Conservation (phyloP, 2,888 invertebrate genomes). For the Drosophila meridiana region DNA sequence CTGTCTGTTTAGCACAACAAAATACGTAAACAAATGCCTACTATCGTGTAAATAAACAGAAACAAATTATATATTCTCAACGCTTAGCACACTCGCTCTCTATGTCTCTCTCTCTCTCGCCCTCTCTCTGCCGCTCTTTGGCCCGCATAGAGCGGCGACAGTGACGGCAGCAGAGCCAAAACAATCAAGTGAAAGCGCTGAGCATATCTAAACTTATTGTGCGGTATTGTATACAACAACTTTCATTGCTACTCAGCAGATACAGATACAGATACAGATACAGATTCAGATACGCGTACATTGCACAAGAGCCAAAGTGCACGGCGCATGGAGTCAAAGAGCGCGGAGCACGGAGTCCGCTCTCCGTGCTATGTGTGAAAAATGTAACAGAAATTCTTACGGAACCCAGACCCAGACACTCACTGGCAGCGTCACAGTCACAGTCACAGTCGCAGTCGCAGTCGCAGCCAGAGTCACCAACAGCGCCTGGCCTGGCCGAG, state of each 20-base stretch:
- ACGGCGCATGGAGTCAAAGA: slow-evolving; percentile 66
- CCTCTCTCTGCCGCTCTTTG: slow-evolving; percentile 46
- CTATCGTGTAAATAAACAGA: slow-evolving; percentile 68
- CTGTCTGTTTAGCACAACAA: slow-evolving; percentile 65
- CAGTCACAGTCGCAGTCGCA: slow-evolving; percentile 30
- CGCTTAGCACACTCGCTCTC: slow-evolving; percentile 23
- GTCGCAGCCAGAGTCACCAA: slow-evolving; percentile 48
- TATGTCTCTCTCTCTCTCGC: not conserved
- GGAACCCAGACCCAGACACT: slow-evolving; percentile 65
- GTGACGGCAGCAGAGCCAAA: slow-evolving; percentile 44
- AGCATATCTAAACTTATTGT: slow-evolving; percentile 53
- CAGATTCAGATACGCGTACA: slow-evolving; percentile 45
- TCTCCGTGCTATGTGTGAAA: slow-evolving; percentile 23
- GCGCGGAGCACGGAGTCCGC: slow-evolving; percentile 31
- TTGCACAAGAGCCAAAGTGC: slow-evolving; percentile 71
- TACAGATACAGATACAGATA: slow-evolving; percentile 47
- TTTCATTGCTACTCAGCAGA: slow-evolving; percentile 63
- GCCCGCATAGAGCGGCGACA: slow-evolving; percentile 54
- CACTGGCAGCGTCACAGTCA: slow-evolving; percentile 47
- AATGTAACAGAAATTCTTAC: slow-evolving; percentile 60
- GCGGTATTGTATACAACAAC: slow-evolving; percentile 59
- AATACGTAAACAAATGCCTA: slow-evolving; percentile 74
- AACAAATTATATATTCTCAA: slow-evolving; percentile 53
- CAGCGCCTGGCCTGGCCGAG: slow-evolving; percentile 44
- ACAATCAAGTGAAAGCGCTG: slow-evolving; percentile 76